Percentiles rank a stretch among this genome's conserved stretches.
Conservation (phyloP, 1,140 invertebrate genomes). For the Aphaenogaster ashmeadi region DNA sequence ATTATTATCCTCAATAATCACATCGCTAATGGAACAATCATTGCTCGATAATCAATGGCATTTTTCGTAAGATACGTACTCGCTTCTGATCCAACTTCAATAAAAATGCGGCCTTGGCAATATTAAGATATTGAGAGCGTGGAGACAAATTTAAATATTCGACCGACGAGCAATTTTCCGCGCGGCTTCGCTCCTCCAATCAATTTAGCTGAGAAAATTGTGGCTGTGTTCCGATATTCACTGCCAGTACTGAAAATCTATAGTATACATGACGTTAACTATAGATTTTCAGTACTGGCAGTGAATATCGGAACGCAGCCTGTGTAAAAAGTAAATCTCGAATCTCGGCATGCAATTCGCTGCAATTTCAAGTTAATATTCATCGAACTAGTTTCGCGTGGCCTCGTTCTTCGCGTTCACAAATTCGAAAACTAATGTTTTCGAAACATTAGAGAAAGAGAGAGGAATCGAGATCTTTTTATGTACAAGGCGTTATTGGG, state of each 20-base stretch:
- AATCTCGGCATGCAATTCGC: slow-evolving; percentile 7
- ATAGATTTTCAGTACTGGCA: too few relatives aligned
- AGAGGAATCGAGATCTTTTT: slow-evolving; percentile 31
- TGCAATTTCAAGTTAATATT: slow-evolving; percentile 42
- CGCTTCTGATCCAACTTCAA: slow-evolving; percentile 1
- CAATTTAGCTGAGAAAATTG: slow-evolving; percentile 13
- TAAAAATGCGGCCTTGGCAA: neutral
- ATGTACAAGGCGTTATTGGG: slow-evolving; percentile 57
- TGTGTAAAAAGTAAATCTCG: neutral
- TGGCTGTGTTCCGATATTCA: too few relatives aligned
- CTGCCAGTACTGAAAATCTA: too few relatives aligned
- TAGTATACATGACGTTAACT: too few relatives aligned
- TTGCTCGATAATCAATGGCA: neutral
- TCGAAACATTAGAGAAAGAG: slow-evolving; percentile 7
- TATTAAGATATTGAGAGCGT: neutral
- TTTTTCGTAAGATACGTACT: neutral
- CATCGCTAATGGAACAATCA: neutral
- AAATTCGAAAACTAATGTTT: neutral
- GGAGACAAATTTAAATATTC: slow-evolving; percentile 27
- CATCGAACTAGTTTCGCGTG: slow-evolving; percentile 24
- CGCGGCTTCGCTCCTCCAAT: slow-evolving; percentile 17
- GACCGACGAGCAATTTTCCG: slow-evolving; percentile 5
- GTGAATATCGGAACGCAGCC: too few relatives aligned
- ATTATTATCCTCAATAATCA: slow-evolving; percentile 9
- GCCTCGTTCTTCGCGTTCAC: neutral